Base-by-base conservation (phyloP, 2,113 vertebrate genomes). In the Spilogale gracilis region DNA sequence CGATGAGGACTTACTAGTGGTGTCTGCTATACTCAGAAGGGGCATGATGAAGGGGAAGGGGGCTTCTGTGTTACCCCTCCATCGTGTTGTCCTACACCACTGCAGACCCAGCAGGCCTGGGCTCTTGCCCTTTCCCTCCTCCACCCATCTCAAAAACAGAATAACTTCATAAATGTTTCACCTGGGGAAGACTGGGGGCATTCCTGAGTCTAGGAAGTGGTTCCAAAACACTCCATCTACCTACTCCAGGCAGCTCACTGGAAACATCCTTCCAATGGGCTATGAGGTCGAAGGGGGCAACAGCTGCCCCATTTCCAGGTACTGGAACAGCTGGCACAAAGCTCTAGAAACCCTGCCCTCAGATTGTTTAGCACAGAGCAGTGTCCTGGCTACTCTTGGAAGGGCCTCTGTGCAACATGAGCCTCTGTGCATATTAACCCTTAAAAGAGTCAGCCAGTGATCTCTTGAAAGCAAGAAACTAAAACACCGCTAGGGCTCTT, bases 251-350 rank as follows among this genome's bases (percentile, higher is more conserved):
- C 2, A 43, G 79, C 2, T 80, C 76, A 88, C 14, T 82, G 80
- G 45, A 97, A 92, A 48, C 16, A 38, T 38, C n/a, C 58, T 91
- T 91, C 3, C 45, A 23, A 32, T 88, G 38, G 80, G n/a, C 27
- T n/a, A 3, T 11, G 69, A 74, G 54, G n/a, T 17, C 43, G 58
- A 90, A 86, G 25, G 23, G 74, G 38, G 17, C 27, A 16, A 78
- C 76, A 96, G 80, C 74, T 96, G 58, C n/a, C 83, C 30, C 20
- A 38, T 84, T 76, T 74, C 78, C 38, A 94, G 82, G 89, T 50
- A 58, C 25, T 86, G 74, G 73, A 83, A 89, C 61, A 93, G 84
- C 80, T 96, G 69, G 50, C 30, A 73, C n/a, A 87, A 69, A 82
- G 38, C 23, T 91, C n/a, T 21, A 14, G 80, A 3, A 89, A 48